These are phyloP conservation scores for Hystrix cristata DNA, from an alignment of 2,113 vertebrate genomes.

Conservation along the genomic window DNA sequence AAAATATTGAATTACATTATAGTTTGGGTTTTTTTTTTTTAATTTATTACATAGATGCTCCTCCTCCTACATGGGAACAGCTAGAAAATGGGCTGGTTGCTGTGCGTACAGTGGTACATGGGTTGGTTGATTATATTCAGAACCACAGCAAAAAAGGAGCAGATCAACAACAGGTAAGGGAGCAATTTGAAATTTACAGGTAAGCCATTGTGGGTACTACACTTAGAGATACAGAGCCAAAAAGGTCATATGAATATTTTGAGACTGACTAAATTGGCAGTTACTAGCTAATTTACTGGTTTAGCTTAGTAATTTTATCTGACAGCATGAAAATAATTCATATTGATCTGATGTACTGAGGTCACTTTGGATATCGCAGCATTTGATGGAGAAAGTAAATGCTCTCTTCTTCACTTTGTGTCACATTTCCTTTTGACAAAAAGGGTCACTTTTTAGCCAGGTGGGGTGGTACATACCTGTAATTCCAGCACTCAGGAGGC, in stretches of 20 bases:
- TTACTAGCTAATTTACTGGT: not conserved
- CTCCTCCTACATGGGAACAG: slow-evolving; percentile 98
- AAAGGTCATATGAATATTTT: not conserved
- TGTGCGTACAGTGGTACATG: slow-evolving; percentile 98
- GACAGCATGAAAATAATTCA: not conserved
- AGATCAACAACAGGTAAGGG: slow-evolving; percentile 96
- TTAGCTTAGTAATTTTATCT: slow-evolving; percentile 54
- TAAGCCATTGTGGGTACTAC: not conserved
- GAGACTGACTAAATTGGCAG: not conserved
- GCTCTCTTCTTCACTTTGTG: not conserved
- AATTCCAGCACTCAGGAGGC: not conserved
- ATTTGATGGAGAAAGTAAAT: slow-evolving; percentile 19
- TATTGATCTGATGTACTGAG: not conserved
- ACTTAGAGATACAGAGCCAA: not conserved
- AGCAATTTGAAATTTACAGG: not conserved
- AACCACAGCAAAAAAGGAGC: slow-evolving; percentile 99
- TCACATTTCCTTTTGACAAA: not conserved
- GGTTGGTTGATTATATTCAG: slow-evolving; percentile 99
- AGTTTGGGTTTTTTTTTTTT: not conserved
- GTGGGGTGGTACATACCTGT: not conserved
- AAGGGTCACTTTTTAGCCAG: not conserved
- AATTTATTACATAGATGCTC: slow-evolving; percentile 91
- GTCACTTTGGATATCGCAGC: slow-evolving; percentile 12
- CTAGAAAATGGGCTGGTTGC: slow-evolving; percentile 98
- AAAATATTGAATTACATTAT: slow-evolving; percentile 14